A percentile compares a stretch with the other conserved stretches of the same genome.
Evolutionary conservation across 2,113 vertebrate genomes (phyloP).

Genomic region (Pelvicachromis taeniatus): DNA sequence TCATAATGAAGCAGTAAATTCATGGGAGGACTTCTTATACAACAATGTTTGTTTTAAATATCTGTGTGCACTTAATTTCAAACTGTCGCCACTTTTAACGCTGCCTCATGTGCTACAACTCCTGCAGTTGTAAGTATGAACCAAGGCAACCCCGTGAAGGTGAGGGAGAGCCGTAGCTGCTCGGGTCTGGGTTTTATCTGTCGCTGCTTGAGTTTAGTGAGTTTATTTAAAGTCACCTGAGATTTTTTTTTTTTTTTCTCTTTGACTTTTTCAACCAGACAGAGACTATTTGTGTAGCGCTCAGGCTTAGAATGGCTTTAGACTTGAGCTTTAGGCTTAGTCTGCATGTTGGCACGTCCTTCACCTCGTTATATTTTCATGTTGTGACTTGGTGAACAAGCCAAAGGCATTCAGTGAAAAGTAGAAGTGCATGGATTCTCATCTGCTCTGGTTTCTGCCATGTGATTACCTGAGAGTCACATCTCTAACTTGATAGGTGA

Average conservation of each 20-base stretch:
- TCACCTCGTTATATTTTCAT: constrained; percentile 11
- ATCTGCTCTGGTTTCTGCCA: background rate
- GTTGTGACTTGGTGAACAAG: background rate
- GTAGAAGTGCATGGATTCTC: constrained; percentile 20
- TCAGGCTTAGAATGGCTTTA: background rate
- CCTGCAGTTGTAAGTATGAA: constrained; percentile 36
- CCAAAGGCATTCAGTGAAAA: background rate
- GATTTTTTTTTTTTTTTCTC: background rate
- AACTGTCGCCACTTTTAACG: constrained; percentile 38
- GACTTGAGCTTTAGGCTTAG: background rate
- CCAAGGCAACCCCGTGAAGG: constrained; percentile 9
- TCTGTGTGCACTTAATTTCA: background rate
- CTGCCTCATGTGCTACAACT: constrained; percentile 31
- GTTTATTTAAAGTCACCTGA: background rate
- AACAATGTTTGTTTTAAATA: background rate
- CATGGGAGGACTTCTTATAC: too few relatives aligned
- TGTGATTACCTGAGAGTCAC: background rate
- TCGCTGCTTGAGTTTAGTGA: constrained; percentile 10
- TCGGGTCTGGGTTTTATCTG: background rate
- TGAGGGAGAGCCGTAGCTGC: constrained; percentile 27
- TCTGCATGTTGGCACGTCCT: constrained; percentile 37
- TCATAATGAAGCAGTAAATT: background rate
- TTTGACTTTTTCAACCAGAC: background rate
- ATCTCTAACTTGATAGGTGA: background rate
- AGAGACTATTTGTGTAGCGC: background rate